Evolutionary conservation across 1,140 invertebrate species (phyloP), one percentile per base, ranked within the genome.

Genomic region (Doryteuthis pealeii): DNA sequence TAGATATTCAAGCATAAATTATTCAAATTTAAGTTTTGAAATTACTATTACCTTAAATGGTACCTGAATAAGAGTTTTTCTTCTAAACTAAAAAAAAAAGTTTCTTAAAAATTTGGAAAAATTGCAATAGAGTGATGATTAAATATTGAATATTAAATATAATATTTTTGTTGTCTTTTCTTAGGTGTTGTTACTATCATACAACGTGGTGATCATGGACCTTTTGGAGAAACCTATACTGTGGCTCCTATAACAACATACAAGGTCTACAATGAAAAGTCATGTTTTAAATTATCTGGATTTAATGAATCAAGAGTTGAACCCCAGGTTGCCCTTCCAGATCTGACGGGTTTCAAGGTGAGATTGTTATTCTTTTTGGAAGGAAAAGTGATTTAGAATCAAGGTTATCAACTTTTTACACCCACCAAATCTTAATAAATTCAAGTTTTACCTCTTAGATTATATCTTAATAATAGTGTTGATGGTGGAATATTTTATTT

Each of bases 271-370:
- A 97, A 96, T 87, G 87, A 91, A 75, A 84, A 91, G 33, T 93
- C 92, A 15, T 98, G 96, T 84, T 92, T 98, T 40, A 92, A 94
- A 89, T 91, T 95, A 0, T 94, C 96, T 87, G 96, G 96, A 18
- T 92, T 91, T 4, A 79, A 84, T 0, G 90, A 92, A 1, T 82
- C 87, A 68, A 85, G 87, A 31, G 91, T 97, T 68, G 83, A 86
- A 2, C 89, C 93, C 1, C 96, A 97, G 88, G 89, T 91, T 12
- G 92, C 96, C 74, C 83, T 99, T 72, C 96, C 96, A 1, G 92
- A 96, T 84, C 90, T 94, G 26, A 91, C 90, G 18, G 91, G 90
- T 75, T 96, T 97, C 85, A 88, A 76, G 62, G 82, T 86, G 77
- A 74, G 75, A 67, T 14, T n/a, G 5, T 32, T 49, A 35, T 67